Evolutionary conservation across 2,888 invertebrate species (phyloP).

Genomic region (Rhagophthalmus giganteus): DNA sequence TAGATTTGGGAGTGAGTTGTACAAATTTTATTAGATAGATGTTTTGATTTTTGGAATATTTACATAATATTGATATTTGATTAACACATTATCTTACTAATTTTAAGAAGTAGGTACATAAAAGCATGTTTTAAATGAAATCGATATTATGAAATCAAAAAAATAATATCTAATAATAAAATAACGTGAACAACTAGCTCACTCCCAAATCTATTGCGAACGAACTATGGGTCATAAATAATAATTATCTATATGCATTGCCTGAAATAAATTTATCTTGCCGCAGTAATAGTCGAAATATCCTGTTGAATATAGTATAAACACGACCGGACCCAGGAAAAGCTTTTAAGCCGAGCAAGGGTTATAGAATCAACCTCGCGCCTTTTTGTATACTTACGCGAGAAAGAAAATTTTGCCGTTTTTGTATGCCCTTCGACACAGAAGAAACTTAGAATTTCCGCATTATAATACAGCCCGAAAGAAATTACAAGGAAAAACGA

Average conservation of each 20-base stretch:
- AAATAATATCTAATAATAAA: neutral
- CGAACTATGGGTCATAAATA: too few species aligned
- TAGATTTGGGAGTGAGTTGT: too few species aligned
- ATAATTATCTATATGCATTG: neutral
- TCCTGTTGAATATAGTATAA: constrained; percentile 4
- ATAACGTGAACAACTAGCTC: too few species aligned
- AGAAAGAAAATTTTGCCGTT: neutral
- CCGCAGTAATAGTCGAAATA: neutral
- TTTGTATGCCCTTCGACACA: neutral
- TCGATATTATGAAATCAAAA: too few species aligned
- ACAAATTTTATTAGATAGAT: neutral
- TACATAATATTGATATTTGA: too few species aligned
- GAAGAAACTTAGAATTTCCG: neutral
- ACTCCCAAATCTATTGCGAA: too few species aligned
- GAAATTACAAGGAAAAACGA: neutral
- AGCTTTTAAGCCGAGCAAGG: constrained; percentile 16
- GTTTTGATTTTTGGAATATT: too few species aligned
- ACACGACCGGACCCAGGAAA: constrained; percentile 12
- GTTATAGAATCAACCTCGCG: constrained; percentile 12
- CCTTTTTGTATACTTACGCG: constrained; percentile 9
- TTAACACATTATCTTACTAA: too few species aligned
- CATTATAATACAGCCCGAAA: neutral
- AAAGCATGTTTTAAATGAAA: too few species aligned
- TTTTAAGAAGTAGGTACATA: too few species aligned
- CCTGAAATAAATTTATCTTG: neutral